These are phyloP conservation scores for Tokudaia muenninki DNA, from an alignment of 2,797 vertebrate genomes.

Conservation along the genomic window DNA sequence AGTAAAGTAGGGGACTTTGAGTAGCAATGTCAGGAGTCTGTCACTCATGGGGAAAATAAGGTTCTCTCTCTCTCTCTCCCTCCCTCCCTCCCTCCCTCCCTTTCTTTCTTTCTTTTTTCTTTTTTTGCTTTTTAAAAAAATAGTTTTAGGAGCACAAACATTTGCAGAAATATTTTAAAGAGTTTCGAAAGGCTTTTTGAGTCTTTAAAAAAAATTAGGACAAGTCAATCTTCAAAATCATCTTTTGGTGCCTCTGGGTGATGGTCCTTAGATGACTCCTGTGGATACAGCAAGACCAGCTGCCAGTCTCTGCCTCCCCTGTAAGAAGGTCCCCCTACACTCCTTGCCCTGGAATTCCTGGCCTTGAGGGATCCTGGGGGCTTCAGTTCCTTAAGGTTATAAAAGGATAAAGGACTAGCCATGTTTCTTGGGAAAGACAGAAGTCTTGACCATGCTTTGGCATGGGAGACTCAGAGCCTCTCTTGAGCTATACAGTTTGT, in stretches of 20 bases:
- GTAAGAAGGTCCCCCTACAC: neutral
- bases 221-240: neutral
- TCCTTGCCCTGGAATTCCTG: neutral
- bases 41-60: neutral
- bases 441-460: neutral
- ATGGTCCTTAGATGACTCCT: neutral
- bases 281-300: rapidly evolving
- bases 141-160: neutral
- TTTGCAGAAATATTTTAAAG: neutral
- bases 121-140: neutral
- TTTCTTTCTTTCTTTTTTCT: neutral
- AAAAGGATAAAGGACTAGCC: neutral
- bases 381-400: neutral
- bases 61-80: neutral
- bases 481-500: neutral
- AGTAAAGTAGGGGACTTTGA: neutral
- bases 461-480: neutral
- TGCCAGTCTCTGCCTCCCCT: neutral
- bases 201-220: neutral
- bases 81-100: too few relatives aligned
- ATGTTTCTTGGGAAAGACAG: slow-evolving; percentile 10
- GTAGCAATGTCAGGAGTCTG: neutral
- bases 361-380: neutral
- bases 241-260: neutral
- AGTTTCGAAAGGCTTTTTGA: slow-evolving; percentile 16